A percentile compares a stretch with the other conserved stretches of the same genome.
Conservation (phyloP, 2,113 vertebrate species). For the Physeter macrocephalus region DNA sequence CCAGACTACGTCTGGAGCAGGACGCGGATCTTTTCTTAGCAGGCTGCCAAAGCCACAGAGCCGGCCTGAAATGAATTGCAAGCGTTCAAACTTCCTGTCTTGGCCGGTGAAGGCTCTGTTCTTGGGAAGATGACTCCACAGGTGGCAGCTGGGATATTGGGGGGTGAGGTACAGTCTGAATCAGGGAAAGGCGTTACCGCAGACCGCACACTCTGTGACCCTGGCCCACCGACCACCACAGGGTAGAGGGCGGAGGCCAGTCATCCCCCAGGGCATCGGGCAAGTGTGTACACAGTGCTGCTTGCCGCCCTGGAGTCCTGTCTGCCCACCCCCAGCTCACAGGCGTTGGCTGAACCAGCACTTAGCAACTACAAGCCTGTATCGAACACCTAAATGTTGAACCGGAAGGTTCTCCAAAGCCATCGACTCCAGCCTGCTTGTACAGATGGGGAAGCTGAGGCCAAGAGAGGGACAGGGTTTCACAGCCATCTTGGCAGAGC, state of each 20-base stretch:
- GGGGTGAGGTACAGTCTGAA: not conserved
- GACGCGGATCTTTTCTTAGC: not conserved
- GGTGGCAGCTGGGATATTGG: not conserved
- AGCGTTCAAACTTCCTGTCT: not conserved
- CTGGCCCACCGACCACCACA: not conserved
- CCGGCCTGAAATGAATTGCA: not conserved
- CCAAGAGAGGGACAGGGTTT: not conserved
- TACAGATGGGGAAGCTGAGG: not conserved
- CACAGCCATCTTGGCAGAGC: not conserved
- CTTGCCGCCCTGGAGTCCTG: not conserved
- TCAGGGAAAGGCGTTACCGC: not conserved
- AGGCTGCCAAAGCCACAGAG: not conserved
- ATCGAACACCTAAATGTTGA: not conserved
- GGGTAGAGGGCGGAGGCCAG: not conserved
- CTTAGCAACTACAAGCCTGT: not conserved
- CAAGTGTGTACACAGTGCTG: accelerated
- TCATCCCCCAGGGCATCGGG: not conserved
- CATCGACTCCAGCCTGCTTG: not conserved
- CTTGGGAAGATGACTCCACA: not conserved
- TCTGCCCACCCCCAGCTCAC: not conserved
- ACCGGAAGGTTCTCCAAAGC: not conserved
- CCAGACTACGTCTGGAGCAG: not conserved
- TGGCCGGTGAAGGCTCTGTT: not conserved
- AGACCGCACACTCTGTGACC: not conserved
- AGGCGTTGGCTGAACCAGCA: not conserved